Conservation (phyloP, 1,140 invertebrate genomes). For the Odontomachus brunneus region DNA sequence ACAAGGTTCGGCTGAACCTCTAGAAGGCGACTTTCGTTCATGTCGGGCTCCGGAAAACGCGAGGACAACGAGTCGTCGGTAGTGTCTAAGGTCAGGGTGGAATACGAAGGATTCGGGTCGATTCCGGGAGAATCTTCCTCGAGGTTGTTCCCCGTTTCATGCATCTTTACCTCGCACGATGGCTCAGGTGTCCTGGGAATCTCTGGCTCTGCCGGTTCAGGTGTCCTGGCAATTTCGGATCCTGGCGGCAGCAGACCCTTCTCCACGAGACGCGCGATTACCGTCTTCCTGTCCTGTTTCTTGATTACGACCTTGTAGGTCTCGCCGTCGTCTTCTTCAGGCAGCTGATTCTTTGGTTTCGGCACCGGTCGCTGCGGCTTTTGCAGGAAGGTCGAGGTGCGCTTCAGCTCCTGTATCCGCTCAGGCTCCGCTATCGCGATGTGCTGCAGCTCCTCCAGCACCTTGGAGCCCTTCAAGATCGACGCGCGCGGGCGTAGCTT, state of each 20-base stretch:
- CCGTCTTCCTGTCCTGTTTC: slow-evolving; percentile 83
- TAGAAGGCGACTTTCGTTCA: background rate
- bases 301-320: slow-evolving; percentile 85
- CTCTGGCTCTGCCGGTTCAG: too few species aligned
- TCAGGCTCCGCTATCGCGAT: slow-evolving; percentile 83
- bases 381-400: slow-evolving; percentile 90
- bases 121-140: slow-evolving; percentile 32
- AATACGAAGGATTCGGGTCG: slow-evolving; percentile 16
- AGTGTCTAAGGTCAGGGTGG: slow-evolving; percentile 12
- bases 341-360: slow-evolving; percentile 77
- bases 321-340: slow-evolving; percentile 70
- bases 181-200: slow-evolving; percentile 74
- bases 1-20: background rate
- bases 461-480: slow-evolving; percentile 89
- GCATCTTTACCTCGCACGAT: slow-evolving; percentile 78
- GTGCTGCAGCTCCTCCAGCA: slow-evolving; percentile 88
- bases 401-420: slow-evolving; percentile 86
- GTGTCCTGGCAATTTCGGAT: slow-evolving; percentile 67
- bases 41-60: background rate
- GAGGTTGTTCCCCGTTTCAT: slow-evolving; percentile 43
- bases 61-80: background rate
- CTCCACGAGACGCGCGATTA: slow-evolving; percentile 80
- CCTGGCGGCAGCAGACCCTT: slow-evolving; percentile 78
- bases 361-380: slow-evolving; percentile 89
- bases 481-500: slow-evolving; percentile 88